These are phyloP conservation scores for Sitobion miscanthi DNA, from an alignment of 1,140 invertebrate species.

Conservation along the genomic window DNA sequence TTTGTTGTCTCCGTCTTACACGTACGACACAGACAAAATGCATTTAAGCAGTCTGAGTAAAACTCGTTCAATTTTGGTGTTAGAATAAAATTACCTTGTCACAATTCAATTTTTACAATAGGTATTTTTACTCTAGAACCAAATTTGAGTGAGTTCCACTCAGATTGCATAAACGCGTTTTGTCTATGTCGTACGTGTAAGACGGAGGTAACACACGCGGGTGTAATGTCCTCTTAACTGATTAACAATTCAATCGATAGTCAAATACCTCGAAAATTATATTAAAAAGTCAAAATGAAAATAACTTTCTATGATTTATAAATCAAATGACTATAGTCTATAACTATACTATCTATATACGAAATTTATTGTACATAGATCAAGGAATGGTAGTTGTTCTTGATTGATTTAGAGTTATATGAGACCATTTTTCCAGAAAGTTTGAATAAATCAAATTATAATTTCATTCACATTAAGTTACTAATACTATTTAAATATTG, in stretches of 20 bases:
- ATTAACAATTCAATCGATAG: not conserved
- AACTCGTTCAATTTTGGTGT: no score
- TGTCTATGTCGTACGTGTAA: no score
- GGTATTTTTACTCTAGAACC: no score
- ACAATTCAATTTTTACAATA: no score
- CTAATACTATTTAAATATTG: not conserved
- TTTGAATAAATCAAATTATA: not conserved
- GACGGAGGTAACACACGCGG: no score
- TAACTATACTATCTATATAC: no score
- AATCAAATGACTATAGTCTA: not conserved
- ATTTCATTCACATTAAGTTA: not conserved
- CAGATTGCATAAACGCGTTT: no score
- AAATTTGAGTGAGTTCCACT: no score
- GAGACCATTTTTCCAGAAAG: not conserved
- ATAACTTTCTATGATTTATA: not conserved
- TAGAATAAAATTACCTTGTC: no score
- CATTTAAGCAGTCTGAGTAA: no score
- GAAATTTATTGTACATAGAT: not conserved
- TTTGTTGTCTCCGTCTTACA: no score
- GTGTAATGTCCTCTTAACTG: not conserved
- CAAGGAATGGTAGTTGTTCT: not conserved
- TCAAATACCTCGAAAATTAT: not conserved
- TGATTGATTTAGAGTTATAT: not conserved
- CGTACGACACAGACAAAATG: no score
- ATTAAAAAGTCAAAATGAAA: not conserved